These are phyloP conservation scores for Meteorus colon DNA, from an alignment of 2,888 invertebrate genomes.

Conservation along the genomic window DNA sequence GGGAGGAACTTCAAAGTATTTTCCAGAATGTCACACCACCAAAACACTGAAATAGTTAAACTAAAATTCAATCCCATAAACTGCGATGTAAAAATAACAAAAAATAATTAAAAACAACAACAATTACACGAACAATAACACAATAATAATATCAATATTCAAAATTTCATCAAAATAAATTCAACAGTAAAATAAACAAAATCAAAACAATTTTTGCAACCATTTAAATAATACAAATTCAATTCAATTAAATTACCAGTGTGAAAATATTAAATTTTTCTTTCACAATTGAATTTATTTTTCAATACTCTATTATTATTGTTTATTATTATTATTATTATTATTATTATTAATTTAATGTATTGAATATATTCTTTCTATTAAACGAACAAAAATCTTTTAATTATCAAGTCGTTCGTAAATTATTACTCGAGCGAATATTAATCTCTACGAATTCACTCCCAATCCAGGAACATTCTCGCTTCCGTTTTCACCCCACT, in stretches of 20 bases:
- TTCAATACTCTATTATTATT: no score
- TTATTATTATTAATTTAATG: neutral
- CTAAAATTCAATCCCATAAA: slow-evolving; percentile 12
- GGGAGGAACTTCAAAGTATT: slow-evolving; percentile 28
- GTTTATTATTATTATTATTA: no score
- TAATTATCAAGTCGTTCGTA: slow-evolving; percentile 18
- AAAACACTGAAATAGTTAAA: slow-evolving; percentile 32
- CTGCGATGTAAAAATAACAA: neutral
- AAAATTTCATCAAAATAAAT: neutral
- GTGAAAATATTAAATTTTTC: no score
- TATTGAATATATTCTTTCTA: neutral
- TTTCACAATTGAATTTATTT: no score
- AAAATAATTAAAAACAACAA: neutral
- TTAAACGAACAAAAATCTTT: neutral
- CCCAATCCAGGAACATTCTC: neutral
- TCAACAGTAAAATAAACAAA: neutral
- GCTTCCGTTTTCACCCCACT: neutral
- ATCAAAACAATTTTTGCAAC: neutral
- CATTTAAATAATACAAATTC: neutral
- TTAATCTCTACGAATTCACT: slow-evolving; percentile 8
- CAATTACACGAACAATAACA: neutral
- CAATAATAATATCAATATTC: neutral
- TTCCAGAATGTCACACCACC: slow-evolving; percentile 19
- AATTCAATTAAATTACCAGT: neutral
- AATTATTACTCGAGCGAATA: slow-evolving; percentile 7